Base-by-base conservation (phyloP, 2,888 invertebrate species). In the Nymphalis c-album region DNA sequence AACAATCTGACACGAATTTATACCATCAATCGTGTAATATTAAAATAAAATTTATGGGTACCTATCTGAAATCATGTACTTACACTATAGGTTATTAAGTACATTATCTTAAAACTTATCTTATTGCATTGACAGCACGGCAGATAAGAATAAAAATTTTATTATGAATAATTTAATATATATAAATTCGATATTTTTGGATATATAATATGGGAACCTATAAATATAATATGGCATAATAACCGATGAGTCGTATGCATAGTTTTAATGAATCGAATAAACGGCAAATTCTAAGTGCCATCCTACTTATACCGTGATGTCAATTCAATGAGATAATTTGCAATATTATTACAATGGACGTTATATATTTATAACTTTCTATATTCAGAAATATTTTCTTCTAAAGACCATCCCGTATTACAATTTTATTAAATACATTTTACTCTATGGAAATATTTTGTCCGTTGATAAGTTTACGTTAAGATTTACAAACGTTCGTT, bases 1-100 rank as follows among this genome's bases (percentile, higher is more conserved):
- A 78, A 75, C 80, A 80, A 77, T 72, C 71, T 71, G 67, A 55
- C 75, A 71, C 79, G 79, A 82, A 81, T 81, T 81, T 77, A 68
- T 79, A 82, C 78, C 80, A 80, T 80, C 70, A 68, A 76, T 77
- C 76, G 75, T 75, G 69, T 50, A 61, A 31, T 74, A 78, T 53
- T 22, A 53, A 80, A 76, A 63, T 76, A 76, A 76, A 40, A 40
- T 40, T 10, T 10, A 67, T 35, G 26, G 73, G 74, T 75, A 47
- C 67, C 55, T 68, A 65, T n/a, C n/a, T n/a, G n/a, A 73, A 64
- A 59, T 17, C 18, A 20, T 50, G 22, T 31, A 50, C n/a, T n/a
- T n/a, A n/a, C 18, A 20, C 8, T n/a, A n/a, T 48, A 7, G 18
- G 7, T 8, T n/a, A 10, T 18, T 18, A 50, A 7, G 50, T 50